A percentile compares a stretch with the other conserved stretches of the same genome.
phyloP scores from a whole-genome alignment of 2,113 vertebrate genomes.

The Ictalurus punctatus region DNA sequence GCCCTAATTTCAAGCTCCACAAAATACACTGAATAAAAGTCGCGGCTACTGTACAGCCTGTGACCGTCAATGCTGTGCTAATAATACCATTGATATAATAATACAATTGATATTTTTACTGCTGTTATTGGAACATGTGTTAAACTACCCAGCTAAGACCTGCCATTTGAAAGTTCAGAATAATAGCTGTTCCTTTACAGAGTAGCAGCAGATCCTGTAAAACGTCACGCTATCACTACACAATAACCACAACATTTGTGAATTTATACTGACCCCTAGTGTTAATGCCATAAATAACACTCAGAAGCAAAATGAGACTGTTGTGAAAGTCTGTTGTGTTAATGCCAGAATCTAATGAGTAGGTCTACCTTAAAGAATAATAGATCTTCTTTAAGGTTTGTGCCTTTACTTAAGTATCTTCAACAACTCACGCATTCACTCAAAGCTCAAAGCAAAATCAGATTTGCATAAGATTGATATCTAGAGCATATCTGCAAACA shows the following conservation, averaged over 20 bases:
- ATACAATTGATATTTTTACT: constrained; percentile 11
- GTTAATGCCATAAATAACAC: not conserved
- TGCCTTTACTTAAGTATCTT: not conserved
- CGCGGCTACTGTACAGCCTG: not conserved
- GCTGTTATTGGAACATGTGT: constrained; percentile 6
- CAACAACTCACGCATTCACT: not conserved
- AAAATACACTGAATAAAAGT: not conserved
- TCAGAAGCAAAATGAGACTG: not conserved
- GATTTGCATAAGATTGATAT: too few relatives aligned
- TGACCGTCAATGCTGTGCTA: not conserved
- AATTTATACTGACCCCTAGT: constrained; percentile 38
- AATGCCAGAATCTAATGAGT: not conserved
- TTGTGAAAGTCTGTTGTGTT: not conserved
- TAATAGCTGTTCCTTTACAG: not conserved
- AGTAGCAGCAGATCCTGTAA: not conserved
- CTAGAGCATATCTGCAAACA: not conserved
- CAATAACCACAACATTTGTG: constrained; percentile 18
- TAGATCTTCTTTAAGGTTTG: not conserved
- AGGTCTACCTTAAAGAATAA: not conserved
- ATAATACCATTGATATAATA: not conserved
- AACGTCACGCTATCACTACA: not conserved
- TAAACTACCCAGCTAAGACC: not conserved
- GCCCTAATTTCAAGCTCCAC: constrained; percentile 4
- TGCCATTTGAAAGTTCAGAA: constrained; percentile 10
- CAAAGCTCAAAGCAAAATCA: not conserved